These are phyloP conservation scores for Gonioctena quinquepunctata DNA, from an alignment of 1,140 invertebrate species.

Conservation along the genomic window DNA sequence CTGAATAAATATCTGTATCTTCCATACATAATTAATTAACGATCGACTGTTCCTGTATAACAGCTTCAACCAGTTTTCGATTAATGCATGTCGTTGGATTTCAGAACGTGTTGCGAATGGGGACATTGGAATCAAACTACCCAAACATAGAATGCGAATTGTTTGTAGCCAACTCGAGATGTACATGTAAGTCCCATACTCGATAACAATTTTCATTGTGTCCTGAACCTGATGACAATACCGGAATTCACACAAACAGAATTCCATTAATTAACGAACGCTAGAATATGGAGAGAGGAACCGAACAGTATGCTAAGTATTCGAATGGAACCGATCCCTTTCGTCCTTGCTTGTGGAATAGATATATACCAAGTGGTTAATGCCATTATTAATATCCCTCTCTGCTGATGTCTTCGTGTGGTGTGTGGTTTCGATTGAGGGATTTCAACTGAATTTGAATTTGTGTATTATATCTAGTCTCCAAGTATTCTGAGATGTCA, in stretches of 20 bases:
- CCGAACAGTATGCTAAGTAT: not conserved
- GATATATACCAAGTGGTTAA: not conserved
- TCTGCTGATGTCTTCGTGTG: not conserved
- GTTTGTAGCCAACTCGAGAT: not conserved
- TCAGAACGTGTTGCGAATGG: not conserved
- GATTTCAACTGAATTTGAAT: not conserved
- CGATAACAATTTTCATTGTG: not conserved
- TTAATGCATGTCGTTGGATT: no score
- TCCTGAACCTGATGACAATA: not conserved
- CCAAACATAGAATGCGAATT: not conserved
- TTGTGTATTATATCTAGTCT: no score
- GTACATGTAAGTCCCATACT: not conserved
- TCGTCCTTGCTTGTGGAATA: not conserved
- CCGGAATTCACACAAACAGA: not conserved
- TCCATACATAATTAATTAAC: no score
- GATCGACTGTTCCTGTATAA: no score
- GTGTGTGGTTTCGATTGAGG: not conserved
- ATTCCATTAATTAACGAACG: not conserved
- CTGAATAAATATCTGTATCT: no score
- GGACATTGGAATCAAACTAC: not conserved
- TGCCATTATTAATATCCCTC: no score
- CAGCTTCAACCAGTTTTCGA: no score
- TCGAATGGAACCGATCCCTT: not conserved
- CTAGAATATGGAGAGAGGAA: not conserved
- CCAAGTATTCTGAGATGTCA: no score